Base-by-base conservation (phyloP, 2,113 vertebrate genomes). In the Chaetodon trifascialis region DNA sequence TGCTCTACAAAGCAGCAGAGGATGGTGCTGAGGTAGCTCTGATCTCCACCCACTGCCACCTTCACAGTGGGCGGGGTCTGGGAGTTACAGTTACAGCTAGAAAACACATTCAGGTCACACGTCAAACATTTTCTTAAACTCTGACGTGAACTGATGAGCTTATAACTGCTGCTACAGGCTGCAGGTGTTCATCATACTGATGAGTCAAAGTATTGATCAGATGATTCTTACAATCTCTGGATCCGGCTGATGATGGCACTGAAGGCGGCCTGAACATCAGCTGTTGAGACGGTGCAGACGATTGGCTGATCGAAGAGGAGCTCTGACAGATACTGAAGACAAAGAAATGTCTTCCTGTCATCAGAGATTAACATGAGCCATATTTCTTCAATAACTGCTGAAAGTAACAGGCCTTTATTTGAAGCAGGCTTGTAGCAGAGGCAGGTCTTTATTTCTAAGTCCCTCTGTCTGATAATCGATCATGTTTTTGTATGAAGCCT, bases 1-100 rank as follows among this genome's bases (percentile, higher is more conserved):
- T 95, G 94, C 59, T 95, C 94, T 19, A 95, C 94, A 0, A 95
- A 95, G 85, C 93, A 95, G 81, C 91, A 64, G n/a, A 95, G 91
- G 55, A 92, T 83, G 14, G 90, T 84, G 89, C 91, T 94, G 36
- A 95, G 93, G 89, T 94, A 95, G 70, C 80, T 92, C 79, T 95
- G 94, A 51, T 95, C 94, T 38, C 94, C 94, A 0, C 86, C 92
- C 84, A 95, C 87, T 0, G 84, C 93, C 74, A 95, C 94, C 69
- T 95, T 95, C 65, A 95, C 82, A 0, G 93, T 88, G 51, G 92
- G 93, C 2, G 94, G 94, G 0, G 89, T 92, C 88, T 92, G 93
- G 6, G 94, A 92, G 51, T 94, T 94, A 78, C 94, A 95, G 88
- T 95, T 95, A 83, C 93, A 95, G 88, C 88, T 90, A 42, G 25